These are phyloP conservation scores for Drosophila orena DNA, from an alignment of 1,140 invertebrate genomes.

Conservation along the genomic window DNA sequence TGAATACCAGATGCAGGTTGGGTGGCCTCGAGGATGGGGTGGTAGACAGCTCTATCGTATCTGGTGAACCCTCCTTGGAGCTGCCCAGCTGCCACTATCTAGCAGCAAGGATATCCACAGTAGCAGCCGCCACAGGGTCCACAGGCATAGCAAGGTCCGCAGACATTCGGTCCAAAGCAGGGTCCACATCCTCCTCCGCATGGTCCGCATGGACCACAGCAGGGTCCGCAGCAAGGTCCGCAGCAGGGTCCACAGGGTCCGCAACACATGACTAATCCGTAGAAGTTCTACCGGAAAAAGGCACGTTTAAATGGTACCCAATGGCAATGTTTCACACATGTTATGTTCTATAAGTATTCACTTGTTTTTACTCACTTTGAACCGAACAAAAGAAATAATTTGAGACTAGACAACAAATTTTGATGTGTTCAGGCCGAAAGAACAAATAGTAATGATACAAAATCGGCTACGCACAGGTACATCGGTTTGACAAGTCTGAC, in stretches of 20 bases:
- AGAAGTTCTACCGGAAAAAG: not conserved
- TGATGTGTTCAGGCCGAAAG: constrained; percentile 15
- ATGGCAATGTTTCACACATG: not conserved
- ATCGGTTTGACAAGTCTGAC: constrained; percentile 16
- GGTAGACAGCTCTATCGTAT: too few species aligned
- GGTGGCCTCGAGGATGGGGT: too few species aligned
- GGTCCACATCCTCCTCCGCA: constrained; percentile 25
- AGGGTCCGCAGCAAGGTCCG: constrained; percentile 9
- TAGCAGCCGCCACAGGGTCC: constrained; percentile 27
- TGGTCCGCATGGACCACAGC: constrained; percentile 16
- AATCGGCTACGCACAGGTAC: constrained; percentile 3
- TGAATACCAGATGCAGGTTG: not conserved
- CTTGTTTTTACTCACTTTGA: constrained; percentile 9
- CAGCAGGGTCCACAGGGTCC: constrained; percentile 32
- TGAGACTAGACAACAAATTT: constrained; percentile 27
- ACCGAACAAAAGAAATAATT: constrained; percentile 24
- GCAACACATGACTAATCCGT: constrained; percentile 29
- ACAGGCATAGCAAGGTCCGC: constrained; percentile 24
- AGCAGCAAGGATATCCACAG: constrained; percentile 26
- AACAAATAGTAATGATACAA: constrained; percentile 2
- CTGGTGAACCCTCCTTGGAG: too few species aligned
- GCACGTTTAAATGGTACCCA: too few species aligned
- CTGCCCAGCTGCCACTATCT: not conserved
- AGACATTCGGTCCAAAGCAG: constrained; percentile 22
- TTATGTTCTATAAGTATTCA: not conserved